Evolutionary conservation across 2,797 vertebrate genomes (phyloP).

Genomic region (Heteromormyrus szaboi): DNA sequence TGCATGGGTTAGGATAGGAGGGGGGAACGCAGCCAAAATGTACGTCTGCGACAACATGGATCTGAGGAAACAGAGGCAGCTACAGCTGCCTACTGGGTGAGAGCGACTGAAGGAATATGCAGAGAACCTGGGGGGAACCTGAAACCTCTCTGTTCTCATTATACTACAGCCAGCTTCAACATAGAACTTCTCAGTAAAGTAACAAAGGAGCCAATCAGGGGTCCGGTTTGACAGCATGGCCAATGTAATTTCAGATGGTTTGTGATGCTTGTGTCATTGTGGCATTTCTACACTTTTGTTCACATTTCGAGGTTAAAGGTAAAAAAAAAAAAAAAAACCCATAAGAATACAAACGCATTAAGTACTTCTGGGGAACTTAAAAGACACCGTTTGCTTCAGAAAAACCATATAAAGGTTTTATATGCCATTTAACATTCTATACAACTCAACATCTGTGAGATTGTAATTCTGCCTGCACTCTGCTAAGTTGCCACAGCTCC

Average conservation of each 20-base stretch:
- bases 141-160: not conserved
- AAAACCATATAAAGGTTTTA: not conserved
- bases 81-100: not conserved
- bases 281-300: not conserved
- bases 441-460: not conserved
- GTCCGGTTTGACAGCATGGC: not conserved
- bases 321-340: not conserved
- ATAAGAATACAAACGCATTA: not conserved
- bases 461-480: not conserved
- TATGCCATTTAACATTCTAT: not conserved
- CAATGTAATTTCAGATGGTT: not conserved
- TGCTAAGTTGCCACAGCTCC: not conserved
- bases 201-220: not conserved
- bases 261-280: not conserved
- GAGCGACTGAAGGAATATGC: not conserved
- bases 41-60: not conserved
- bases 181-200: not conserved
- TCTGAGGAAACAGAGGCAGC: not conserved
- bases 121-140: not conserved
- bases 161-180: not conserved
- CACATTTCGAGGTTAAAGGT: not conserved
- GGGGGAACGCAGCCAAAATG: not conserved
- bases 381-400: not conserved
- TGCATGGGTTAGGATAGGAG: not conserved
- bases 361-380: not conserved